Conservation (phyloP, 2,888 invertebrate species). For the Lasiommata megera region DNA sequence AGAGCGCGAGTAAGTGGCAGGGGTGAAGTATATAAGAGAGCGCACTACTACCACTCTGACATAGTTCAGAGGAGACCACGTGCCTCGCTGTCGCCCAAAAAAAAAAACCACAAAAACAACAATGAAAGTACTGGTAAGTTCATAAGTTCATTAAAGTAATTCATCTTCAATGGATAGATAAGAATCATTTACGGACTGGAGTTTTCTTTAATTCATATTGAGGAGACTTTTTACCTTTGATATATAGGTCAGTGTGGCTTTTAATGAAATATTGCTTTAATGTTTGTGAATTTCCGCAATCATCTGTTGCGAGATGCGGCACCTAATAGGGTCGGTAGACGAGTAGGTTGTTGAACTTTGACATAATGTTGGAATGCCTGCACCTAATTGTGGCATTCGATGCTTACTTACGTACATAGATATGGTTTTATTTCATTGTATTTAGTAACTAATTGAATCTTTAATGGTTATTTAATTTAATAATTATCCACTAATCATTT, state of each 20-base stretch:
- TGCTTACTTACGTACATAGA: slow-evolving; percentile 11
- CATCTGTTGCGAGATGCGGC: slow-evolving; percentile 55
- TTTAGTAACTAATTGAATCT: background rate
- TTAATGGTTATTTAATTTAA: too few species aligned
- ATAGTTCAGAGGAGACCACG: slow-evolving; percentile 73
- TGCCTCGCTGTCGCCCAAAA: slow-evolving; percentile 62
- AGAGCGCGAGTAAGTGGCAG: slow-evolving; percentile 68
- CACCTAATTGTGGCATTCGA: slow-evolving; percentile 45
- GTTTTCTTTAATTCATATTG: slow-evolving; percentile 3
- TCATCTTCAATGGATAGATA: slow-evolving; percentile 18
- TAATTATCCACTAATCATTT: too few species aligned
- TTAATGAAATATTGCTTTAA: slow-evolving; percentile 31
- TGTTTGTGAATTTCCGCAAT: slow-evolving; percentile 49
- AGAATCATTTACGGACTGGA: background rate
- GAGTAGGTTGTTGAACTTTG: slow-evolving; percentile 63
- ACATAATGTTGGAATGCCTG: slow-evolving; percentile 60
- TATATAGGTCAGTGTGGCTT: slow-evolving; percentile 29
- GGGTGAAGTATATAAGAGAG: slow-evolving; percentile 79
- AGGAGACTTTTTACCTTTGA: slow-evolving; percentile 10
- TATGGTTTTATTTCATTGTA: background rate
- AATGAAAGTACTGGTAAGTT: slow-evolving; percentile 78
- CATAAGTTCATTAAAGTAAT: slow-evolving; percentile 40
- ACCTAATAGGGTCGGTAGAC: slow-evolving; percentile 59
- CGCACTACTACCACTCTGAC: slow-evolving; percentile 74
- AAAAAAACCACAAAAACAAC: slow-evolving; percentile 51